These are phyloP conservation scores for Drosophila nasuta DNA, from an alignment of 1,140 invertebrate species.

Conservation along the genomic window DNA sequence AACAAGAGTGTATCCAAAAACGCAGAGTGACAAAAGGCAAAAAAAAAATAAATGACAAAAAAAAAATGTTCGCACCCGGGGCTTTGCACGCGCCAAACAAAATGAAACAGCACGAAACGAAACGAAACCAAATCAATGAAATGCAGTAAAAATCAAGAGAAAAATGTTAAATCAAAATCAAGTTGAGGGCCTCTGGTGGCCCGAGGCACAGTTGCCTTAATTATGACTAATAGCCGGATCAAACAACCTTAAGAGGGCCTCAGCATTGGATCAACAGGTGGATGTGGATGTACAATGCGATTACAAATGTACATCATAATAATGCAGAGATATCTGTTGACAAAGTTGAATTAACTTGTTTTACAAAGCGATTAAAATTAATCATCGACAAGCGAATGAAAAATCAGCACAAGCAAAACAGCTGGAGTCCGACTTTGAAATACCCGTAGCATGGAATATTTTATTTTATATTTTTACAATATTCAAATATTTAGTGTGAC, in stretches of 20 bases:
- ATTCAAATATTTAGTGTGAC: too few species aligned
- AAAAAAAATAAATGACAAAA: too few species aligned
- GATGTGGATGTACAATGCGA: conserved; percentile 12
- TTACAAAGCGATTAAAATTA: conserved; percentile 35
- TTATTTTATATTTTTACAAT: too few species aligned
- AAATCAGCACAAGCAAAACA: too few species aligned
- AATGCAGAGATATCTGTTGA: conserved; percentile 10
- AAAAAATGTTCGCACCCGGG: conserved; percentile 16
- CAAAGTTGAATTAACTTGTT: conserved; percentile 36
- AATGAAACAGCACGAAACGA: conserved; percentile 3
- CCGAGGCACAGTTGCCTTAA: conserved; percentile 59
- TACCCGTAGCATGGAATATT: too few species aligned
- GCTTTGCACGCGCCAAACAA: conserved; percentile 32
- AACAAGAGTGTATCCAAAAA: conserved; percentile 3
- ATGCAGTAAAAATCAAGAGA: conserved; percentile 21
- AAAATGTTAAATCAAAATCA: conserved; percentile 49
- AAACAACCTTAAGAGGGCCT: conserved; percentile 44
- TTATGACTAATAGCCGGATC: conserved; percentile 70
- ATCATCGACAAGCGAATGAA: background rate
- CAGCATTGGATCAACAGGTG: background rate
- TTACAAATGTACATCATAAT: conserved; percentile 29
- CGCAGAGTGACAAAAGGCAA: background rate
- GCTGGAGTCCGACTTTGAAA: too few species aligned
- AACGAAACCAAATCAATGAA: background rate
- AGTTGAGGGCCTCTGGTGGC: conserved; percentile 55